Evolutionary conservation across 2,888 invertebrate genomes (phyloP).

Genomic region (Trachelus troglodyta): DNA sequence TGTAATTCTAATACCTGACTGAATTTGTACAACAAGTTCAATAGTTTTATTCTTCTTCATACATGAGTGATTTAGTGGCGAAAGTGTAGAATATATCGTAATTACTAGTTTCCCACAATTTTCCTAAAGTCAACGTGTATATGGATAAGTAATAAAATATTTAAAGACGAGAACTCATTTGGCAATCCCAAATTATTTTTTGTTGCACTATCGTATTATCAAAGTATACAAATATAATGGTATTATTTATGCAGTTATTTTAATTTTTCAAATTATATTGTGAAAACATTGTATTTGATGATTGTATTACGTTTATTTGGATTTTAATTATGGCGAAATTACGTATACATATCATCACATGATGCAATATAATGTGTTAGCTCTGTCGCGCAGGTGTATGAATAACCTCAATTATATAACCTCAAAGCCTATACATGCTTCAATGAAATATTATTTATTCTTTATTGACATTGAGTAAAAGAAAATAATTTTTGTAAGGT

Average conservation of each 20-base stretch:
- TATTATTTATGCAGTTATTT: too few relatives aligned
- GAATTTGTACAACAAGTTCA: too few relatives aligned
- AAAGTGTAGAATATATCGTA: too few relatives aligned
- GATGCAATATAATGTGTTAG: not conserved
- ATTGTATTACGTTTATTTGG: not conserved
- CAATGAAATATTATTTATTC: not conserved
- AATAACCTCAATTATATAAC: slow-evolving; percentile 29
- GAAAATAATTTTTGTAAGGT: not conserved
- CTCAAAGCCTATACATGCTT: slow-evolving; percentile 19
- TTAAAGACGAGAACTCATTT: not conserved
- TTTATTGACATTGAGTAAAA: not conserved
- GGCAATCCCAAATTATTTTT: too few relatives aligned
- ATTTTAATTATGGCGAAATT: not conserved
- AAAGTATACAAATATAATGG: too few relatives aligned
- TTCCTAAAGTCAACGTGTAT: slow-evolving; percentile 2
- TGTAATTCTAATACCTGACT: too few relatives aligned
- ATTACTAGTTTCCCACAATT: too few relatives aligned
- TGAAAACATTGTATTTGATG: too few relatives aligned
- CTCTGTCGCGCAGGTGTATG: not conserved
- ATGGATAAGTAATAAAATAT: slow-evolving; percentile 5
- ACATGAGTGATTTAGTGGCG: too few relatives aligned
- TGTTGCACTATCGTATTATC: too few relatives aligned
- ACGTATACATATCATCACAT: not conserved
- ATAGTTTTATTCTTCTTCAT: too few relatives aligned
- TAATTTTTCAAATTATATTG: too few relatives aligned